Evolutionary conservation across 2,113 vertebrate genomes (phyloP).

Genomic region (Piaya cayana): DNA sequence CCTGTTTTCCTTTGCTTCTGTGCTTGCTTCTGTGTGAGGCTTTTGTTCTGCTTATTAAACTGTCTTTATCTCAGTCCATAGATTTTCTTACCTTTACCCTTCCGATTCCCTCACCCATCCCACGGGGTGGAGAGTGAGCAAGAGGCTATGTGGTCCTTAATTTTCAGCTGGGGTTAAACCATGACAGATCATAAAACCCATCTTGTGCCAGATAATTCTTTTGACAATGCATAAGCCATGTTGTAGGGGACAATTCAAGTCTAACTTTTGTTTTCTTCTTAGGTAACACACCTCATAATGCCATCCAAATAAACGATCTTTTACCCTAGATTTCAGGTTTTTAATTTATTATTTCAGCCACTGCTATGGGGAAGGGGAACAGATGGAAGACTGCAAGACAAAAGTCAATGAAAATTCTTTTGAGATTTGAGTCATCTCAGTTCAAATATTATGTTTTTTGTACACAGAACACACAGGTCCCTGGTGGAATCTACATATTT

Average conservation of each 20-base stretch:
- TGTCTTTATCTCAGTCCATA: too few relatives aligned
- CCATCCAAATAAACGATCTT: neutral
- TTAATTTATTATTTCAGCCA: neutral
- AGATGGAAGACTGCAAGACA: neutral
- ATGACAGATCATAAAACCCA: neutral
- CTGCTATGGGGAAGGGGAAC: neutral
- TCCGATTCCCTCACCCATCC: too few relatives aligned
- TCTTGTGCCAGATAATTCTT: neutral
- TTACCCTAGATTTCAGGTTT: neutral
- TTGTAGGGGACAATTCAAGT: neutral
- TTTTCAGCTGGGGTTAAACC: too few relatives aligned
- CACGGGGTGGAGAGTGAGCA: too few relatives aligned
- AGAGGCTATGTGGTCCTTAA: too few relatives aligned
- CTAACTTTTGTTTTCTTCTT: neutral
- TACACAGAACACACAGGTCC: neutral
- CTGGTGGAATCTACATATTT: neutral
- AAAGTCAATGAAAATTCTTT: neutral
- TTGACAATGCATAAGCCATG: neutral
- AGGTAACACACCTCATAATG: neutral
- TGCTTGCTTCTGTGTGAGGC: too few relatives aligned
- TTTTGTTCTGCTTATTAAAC: too few relatives aligned
- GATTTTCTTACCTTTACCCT: too few relatives aligned
- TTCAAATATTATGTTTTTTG: neutral
- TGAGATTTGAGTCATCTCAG: neutral
- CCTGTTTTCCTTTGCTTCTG: too few relatives aligned